Percentiles rank a stretch among this genome's conserved stretches.
Evolutionary conservation across 2,113 vertebrate genomes (phyloP).

Genomic region (Rhinopomastus cyanomelas): DNA sequence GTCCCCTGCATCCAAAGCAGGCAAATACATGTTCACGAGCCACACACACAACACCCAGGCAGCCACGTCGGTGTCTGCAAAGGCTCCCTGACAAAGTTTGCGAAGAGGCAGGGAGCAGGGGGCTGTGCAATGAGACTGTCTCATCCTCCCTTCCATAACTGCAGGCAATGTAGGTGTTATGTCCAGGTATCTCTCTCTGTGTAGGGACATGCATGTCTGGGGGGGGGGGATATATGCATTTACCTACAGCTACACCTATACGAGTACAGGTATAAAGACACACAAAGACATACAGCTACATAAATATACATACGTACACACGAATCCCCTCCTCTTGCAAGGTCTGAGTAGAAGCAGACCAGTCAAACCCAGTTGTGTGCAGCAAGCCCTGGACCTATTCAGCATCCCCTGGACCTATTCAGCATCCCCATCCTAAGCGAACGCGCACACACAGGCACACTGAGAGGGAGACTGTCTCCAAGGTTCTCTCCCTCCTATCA

Average conservation of each 20-base stretch:
- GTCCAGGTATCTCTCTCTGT: not conserved
- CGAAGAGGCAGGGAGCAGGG: not conserved
- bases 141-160: not conserved
- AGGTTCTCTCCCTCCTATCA: not conserved
- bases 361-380: not conserved
- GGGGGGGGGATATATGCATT: not conserved
- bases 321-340: not conserved
- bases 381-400: conserved; percentile 16
- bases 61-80: not conserved
- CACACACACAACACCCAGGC: not conserved
- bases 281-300: not conserved
- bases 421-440: not conserved
- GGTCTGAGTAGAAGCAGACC: not conserved
- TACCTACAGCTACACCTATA: not conserved
- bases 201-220: not conserved
- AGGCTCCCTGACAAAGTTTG: conserved; percentile 50
- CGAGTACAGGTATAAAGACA: no score
- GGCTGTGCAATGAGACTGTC: not conserved
- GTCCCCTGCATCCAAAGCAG: not conserved
- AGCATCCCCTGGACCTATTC: not conserved
- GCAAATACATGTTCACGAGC: not conserved
- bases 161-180: not conserved
- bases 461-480: not conserved
- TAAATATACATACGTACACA: not conserved
- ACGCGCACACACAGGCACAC: not conserved